Percentiles rank a stretch among this genome's conserved stretches.
phyloP scores from a whole-genome alignment of 2,797 vertebrate genomes.

The Danio albolineatus region DNA sequence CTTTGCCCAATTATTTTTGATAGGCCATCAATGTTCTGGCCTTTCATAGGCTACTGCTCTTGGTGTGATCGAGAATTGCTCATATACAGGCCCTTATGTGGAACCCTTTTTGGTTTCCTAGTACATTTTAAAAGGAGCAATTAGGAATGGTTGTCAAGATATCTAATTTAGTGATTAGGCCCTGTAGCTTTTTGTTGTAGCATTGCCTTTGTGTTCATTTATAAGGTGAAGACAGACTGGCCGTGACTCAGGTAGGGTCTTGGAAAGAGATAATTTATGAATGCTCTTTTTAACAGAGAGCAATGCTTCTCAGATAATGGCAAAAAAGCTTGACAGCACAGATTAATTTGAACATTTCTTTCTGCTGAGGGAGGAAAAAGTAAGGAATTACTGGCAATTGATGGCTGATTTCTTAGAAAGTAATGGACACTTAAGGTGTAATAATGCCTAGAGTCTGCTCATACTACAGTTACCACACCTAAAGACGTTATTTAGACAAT shows the following conservation, averaged over 20 bases:
- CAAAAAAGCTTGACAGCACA: neutral
- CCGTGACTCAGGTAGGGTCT: constrained; percentile 14
- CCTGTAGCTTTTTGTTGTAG: constrained; percentile 25
- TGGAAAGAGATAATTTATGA: constrained; percentile 10
- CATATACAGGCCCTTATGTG: neutral
- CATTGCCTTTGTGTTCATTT: constrained; percentile 21
- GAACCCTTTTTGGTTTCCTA: neutral
- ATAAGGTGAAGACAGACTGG: constrained; percentile 4
- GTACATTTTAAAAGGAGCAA: constrained; percentile 36
- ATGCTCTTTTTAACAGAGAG: neutral
- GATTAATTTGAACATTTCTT: neutral
- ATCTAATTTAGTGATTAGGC: constrained; percentile 54
- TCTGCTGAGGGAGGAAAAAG: neutral
- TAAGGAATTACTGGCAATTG: too few species aligned
- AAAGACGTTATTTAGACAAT: too few species aligned
- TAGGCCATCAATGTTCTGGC: constrained; percentile 33
- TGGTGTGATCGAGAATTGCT: constrained; percentile 23
- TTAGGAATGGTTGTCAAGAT: constrained; percentile 43
- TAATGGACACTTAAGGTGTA: too few species aligned
- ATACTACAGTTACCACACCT: too few species aligned
- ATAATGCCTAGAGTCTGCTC: too few species aligned
- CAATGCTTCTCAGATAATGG: neutral
- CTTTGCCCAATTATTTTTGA: constrained; percentile 47
- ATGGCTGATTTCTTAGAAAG: too few species aligned
- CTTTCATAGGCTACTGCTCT: constrained; percentile 32